A percentile compares a stretch with the other conserved stretches of the same genome.
phyloP scores from a whole-genome alignment of 2,113 vertebrate genomes.

The Phrynosoma platyrhinos region DNA sequence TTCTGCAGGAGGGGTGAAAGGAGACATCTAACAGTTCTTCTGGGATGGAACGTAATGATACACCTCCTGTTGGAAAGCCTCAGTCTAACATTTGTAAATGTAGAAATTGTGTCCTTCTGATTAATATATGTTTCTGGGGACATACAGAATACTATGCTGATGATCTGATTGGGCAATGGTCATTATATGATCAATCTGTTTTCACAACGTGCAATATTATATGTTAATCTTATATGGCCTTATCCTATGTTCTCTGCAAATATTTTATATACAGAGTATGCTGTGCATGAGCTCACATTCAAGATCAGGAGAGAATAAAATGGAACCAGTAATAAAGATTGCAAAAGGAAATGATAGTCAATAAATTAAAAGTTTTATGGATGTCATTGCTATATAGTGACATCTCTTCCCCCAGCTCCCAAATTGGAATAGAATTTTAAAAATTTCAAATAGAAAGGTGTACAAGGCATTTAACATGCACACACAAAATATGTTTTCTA shows the following conservation, averaged over 20 bases:
- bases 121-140: too few relatives aligned
- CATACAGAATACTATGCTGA: neutral
- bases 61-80: too few relatives aligned
- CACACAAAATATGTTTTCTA: neutral
- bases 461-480: neutral
- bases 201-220: neutral
- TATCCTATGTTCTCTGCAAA: neutral
- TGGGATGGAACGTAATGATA: too few relatives aligned
- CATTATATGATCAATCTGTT: neutral
- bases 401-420: neutral
- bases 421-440: neutral
- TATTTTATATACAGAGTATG: neutral
- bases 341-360: neutral
- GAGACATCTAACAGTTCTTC: too few relatives aligned
- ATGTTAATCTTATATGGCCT: neutral
- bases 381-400: neutral
- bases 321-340: neutral
- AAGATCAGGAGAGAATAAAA: conserved; percentile 1
- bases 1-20: too few relatives aligned
- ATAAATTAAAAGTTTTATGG: neutral
- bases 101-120: too few relatives aligned
- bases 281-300: neutral
- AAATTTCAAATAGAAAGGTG: neutral
- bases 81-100: too few relatives aligned
- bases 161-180: neutral